A percentile compares a stretch with the other conserved stretches of the same genome.
These are phyloP conservation scores for Tinea trinotella DNA, from an alignment of 2,888 invertebrate species.

Conservation along the genomic window DNA sequence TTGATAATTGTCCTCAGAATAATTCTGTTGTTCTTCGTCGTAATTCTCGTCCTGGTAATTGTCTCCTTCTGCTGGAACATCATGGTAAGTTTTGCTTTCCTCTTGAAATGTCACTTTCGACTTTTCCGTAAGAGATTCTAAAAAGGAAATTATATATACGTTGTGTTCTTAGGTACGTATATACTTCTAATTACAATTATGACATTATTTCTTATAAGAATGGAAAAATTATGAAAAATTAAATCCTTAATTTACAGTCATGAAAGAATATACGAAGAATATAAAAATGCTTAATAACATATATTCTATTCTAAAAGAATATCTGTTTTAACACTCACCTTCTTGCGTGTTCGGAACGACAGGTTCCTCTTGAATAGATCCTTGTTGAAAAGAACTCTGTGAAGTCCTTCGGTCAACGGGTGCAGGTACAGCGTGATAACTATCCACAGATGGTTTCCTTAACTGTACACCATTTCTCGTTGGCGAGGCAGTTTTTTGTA, in stretches of 20 bases:
- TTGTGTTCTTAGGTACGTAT: no score
- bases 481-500: conserved; percentile 58
- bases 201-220: no score
- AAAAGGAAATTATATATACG: conserved; percentile 22
- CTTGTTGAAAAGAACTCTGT: conserved; percentile 63
- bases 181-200: no score
- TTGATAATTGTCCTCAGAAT: conserved; percentile 36
- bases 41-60: conserved; percentile 42
- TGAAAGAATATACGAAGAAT: no score
- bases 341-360: conserved; percentile 52
- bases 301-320: no score
- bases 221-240: no score
- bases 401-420: conserved; percentile 60
- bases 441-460: conserved; percentile 61
- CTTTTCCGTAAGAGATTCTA: conserved; percentile 51
- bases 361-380: conserved; percentile 61
- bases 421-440: conserved; percentile 60
- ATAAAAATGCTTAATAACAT: no score
- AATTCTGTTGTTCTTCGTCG: conserved; percentile 48
- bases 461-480: conserved; percentile 42
- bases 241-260: no score
- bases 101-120: conserved; percentile 59
- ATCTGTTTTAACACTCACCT: no score
- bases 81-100: conserved; percentile 54
- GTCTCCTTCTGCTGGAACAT: conserved; percentile 50